Base-by-base conservation (phyloP, 1,140 invertebrate species). In the Bombus superbus region DNA sequence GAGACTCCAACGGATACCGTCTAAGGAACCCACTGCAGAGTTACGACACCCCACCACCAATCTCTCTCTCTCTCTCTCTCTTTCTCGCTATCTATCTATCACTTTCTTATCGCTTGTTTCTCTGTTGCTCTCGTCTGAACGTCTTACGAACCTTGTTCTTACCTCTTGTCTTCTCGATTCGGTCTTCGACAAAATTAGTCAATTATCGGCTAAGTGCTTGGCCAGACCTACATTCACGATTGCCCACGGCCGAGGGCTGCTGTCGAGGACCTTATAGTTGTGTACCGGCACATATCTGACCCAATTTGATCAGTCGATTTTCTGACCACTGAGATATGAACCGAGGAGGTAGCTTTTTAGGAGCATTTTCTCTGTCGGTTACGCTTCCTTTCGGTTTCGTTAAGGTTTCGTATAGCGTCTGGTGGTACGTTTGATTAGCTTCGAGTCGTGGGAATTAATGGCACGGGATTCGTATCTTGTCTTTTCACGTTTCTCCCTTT, bases 151-250 rank as follows among this genome's bases (percentile, higher is more conserved):
- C 59, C 32, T 22, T 69, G 62, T 25, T 66, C 84, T 85, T 85
- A 81, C 84, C 79, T 75, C 84, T 68, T 81, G 78, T 75, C 86
- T 78, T 79, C 85, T 44, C 74, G 81, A 76, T 83, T 86, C 85
- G 76, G 81, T 91, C 90, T 91, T 89, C 77, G 89, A 92, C 91
- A 92, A 94, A 95, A 95, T 95, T 95, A 94, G 89, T 95, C 93
- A 94, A 95, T 95, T 95, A 95, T 93, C 93, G 88, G 91, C 93
- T 95, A 95, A 95, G 94, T 95, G 94, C 94, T 94, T 89, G 91
- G 92, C 92, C 91, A 92, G 92, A 93, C 93, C 91, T 93, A 92
- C 91, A 93, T 93, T 92, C 90, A 81, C 85, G 90, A 89, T 93
- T 93, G 88, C 88, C 89, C 80, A 75, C 78, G 85, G 83, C 74